Conservation (phyloP, 2,797 vertebrate species). For the Novumbra hubbsi region DNA sequence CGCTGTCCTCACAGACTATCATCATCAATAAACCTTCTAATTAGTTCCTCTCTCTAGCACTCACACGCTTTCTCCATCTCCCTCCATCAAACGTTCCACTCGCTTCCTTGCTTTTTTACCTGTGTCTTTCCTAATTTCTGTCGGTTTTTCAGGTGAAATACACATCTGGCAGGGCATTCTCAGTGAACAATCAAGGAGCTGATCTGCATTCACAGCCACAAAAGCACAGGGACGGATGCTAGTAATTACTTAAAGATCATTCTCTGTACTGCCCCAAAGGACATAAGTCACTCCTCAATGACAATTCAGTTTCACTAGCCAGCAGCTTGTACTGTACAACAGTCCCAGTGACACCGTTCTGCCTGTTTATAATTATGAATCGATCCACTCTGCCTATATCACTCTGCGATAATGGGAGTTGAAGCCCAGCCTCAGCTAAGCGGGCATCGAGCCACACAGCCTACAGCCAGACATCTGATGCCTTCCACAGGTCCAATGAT, state of each 20-base stretch:
- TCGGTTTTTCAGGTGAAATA: background rate
- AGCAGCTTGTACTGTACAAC: conserved; percentile 5
- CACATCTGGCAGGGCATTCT: background rate
- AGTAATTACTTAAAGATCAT: conserved; percentile 26
- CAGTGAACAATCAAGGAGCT: background rate
- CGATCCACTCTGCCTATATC: conserved; percentile 55
- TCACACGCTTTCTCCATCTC: background rate
- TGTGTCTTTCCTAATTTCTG: too few relatives aligned
- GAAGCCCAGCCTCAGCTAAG: conserved; percentile 49
- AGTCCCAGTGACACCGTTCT: conserved; percentile 13
- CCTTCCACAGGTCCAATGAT: conserved; percentile 1
- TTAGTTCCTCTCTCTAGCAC: background rate
- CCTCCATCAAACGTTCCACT: background rate
- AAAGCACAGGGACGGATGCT: too few relatives aligned
- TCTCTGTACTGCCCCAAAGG: conserved; percentile 25
- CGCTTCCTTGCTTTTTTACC: conserved; percentile 6
- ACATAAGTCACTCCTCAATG: conserved; percentile 25
- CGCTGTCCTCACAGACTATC: background rate
- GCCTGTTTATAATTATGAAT: conserved; percentile 61
- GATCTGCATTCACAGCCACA: conserved; percentile 16
- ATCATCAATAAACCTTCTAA: background rate
- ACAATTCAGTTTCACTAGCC: conserved; percentile 24
- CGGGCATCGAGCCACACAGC: conserved; percentile 30
- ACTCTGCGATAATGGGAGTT: conserved; percentile 37
- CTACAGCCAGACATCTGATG: background rate